A percentile compares a stretch with the other conserved stretches of the same genome.
Evolutionary conservation across 2,113 vertebrate species (phyloP).

Genomic region (Corvus hawaiiensis): DNA sequence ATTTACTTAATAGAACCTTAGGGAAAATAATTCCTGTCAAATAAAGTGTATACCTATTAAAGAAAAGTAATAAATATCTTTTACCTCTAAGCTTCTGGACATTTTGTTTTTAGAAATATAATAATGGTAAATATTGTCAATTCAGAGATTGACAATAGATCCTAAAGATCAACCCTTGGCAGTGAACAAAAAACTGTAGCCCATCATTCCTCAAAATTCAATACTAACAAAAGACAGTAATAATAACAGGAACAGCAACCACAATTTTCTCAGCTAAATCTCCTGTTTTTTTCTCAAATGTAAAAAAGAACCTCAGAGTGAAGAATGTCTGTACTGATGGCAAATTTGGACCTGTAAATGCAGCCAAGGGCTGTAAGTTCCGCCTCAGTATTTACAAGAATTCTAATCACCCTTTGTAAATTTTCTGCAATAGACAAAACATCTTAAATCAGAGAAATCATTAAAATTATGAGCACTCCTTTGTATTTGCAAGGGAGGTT

Average conservation of each 20-base stretch:
- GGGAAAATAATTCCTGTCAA: neutral
- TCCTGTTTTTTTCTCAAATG: neutral
- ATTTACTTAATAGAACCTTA: neutral
- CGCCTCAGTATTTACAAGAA: neutral
- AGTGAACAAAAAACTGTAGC: neutral
- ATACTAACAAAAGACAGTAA: neutral
- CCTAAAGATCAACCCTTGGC: neutral
- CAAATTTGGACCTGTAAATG: neutral
- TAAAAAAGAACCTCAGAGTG: neutral
- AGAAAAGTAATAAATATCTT: neutral
- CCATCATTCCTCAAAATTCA: neutral
- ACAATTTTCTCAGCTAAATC: neutral
- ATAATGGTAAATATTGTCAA: neutral
- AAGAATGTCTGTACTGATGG: neutral
- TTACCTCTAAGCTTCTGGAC: neutral
- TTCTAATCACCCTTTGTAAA: neutral
- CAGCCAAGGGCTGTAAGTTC: neutral
- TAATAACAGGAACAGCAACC: neutral
- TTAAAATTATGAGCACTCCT: neutral
- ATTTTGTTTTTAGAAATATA: neutral
- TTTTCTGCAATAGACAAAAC: constrained; percentile 37
- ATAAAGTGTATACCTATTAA: neutral
- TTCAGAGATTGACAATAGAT: neutral
- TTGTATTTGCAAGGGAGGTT: neutral
- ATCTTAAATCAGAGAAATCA: constrained; percentile 5